These are phyloP conservation scores for Buphagus erythrorhynchus DNA, from an alignment of 2,797 vertebrate species.

Conservation along the genomic window DNA sequence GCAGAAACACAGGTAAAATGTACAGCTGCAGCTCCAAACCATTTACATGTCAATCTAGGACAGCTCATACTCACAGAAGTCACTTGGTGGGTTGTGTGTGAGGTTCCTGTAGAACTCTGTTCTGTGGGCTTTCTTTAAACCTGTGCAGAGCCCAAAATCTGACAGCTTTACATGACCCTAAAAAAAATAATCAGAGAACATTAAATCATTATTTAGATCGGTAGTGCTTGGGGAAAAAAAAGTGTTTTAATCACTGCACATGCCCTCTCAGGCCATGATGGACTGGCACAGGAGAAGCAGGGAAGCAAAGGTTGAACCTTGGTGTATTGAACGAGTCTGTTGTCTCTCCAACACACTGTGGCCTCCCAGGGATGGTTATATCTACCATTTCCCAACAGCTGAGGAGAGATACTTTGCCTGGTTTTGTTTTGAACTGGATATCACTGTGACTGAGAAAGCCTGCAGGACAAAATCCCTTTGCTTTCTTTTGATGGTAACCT, in stretches of 20 bases:
- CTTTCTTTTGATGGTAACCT: neutral
- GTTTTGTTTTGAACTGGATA: neutral
- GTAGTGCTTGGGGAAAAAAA: neutral
- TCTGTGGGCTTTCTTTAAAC: conserved; percentile 96
- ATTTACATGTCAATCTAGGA: neutral
- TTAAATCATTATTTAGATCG: neutral
- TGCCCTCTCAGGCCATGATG: neutral
- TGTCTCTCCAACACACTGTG: neutral
- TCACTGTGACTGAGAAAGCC: neutral
- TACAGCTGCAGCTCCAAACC: neutral
- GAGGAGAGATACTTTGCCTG: neutral
- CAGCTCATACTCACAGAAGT: conserved; percentile 90
- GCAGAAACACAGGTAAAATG: neutral
- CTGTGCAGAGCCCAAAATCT: conserved; percentile 97
- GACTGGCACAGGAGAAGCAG: neutral
- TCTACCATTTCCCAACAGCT: neutral
- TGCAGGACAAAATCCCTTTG: neutral
- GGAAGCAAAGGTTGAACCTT: neutral
- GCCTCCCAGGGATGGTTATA: neutral
- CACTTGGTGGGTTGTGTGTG: conserved; percentile 95
- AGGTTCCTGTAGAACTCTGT: conserved; percentile 98
- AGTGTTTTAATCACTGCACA: neutral
- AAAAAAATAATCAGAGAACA: neutral
- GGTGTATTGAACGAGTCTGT: neutral
- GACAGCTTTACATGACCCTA: conserved; percentile 98